phyloP scores from a whole-genome alignment of 2,797 vertebrate genomes.

The Bufotes viridis region DNA sequence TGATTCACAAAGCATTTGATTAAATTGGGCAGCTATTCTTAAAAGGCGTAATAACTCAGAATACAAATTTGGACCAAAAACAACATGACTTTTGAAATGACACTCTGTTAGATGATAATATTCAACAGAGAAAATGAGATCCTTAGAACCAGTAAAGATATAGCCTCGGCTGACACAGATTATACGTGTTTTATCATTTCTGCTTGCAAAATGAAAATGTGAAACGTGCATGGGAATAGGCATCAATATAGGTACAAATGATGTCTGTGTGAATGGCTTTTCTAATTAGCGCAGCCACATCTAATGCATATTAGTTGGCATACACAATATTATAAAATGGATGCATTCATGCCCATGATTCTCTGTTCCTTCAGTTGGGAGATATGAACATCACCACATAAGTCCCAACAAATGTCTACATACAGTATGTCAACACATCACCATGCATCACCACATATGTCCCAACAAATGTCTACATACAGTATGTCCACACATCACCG shows the following conservation, averaged over 20 bases:
- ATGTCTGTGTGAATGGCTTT: background rate
- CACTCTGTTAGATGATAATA: conserved; percentile 40
- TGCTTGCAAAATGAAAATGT: background rate
- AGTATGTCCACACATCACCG: too few relatives aligned
- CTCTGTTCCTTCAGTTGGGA: background rate
- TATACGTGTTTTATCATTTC: conserved; percentile 8
- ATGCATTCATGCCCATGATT: background rate
- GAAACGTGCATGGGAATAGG: background rate
- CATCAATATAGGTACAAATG: background rate
- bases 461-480: too few relatives aligned
- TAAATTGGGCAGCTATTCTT: conserved; percentile 32
- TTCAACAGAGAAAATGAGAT: conserved; percentile 11
- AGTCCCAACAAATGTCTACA: too few relatives aligned
- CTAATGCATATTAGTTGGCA: background rate
- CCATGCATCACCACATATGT: too few relatives aligned
- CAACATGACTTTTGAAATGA: conserved; percentile 46
- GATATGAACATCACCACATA: too few relatives aligned
- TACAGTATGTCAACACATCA: too few relatives aligned
- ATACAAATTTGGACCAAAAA: conserved; percentile 49
- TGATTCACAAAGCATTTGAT: conserved; percentile 55
- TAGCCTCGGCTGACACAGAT: conserved; percentile 11
- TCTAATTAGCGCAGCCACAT: background rate
- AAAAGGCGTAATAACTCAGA: conserved; percentile 39
- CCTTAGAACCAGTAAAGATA: conserved; percentile 8
- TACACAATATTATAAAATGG: background rate